Conservation (phyloP, 2,888 invertebrate genomes). For the Azorinus chamasolen region DNA sequence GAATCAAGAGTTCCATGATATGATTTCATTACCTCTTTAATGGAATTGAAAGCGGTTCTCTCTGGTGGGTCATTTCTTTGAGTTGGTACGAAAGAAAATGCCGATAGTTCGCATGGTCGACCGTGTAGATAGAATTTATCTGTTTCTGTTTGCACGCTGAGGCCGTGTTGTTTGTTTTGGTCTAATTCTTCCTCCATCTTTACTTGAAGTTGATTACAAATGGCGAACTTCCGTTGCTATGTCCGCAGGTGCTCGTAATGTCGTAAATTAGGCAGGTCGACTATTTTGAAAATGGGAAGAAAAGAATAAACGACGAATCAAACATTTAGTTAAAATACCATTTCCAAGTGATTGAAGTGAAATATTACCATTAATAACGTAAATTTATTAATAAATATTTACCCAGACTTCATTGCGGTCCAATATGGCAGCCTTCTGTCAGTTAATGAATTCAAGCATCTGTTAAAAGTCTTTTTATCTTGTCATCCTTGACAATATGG, state of each 20-base stretch:
- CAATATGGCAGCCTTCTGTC: slow-evolving; percentile 66
- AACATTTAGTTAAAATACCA: too few relatives aligned
- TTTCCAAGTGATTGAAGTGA: not conserved
- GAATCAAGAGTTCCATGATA: too few relatives aligned
- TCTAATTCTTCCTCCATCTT: slow-evolving; percentile 64
- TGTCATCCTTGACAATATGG: too few relatives aligned
- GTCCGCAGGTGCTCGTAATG: slow-evolving; percentile 61
- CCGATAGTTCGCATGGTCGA: slow-evolving; percentile 85
- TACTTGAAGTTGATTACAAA: slow-evolving; percentile 22
- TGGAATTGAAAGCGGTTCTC: slow-evolving; percentile 82
- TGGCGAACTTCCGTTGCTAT: slow-evolving; percentile 69
- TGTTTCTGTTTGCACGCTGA: slow-evolving; percentile 79
- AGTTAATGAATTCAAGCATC: slow-evolving; percentile 12
- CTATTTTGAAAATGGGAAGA: not conserved
- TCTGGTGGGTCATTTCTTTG: slow-evolving; percentile 78
- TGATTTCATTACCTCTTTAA: slow-evolving; percentile 62
- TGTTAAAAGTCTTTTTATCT: slow-evolving; percentile 25
- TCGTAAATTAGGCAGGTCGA: not conserved
- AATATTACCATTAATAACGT: slow-evolving; percentile 8
- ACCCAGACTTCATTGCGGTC: slow-evolving; percentile 53
- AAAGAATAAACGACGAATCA: too few relatives aligned
- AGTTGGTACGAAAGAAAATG: slow-evolving; percentile 84
- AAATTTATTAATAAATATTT: slow-evolving; percentile 39
- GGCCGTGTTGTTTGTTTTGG: slow-evolving; percentile 61
- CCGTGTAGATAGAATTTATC: slow-evolving; percentile 82